Conservation (phyloP, 2,113 vertebrate species). For the Ia io region DNA sequence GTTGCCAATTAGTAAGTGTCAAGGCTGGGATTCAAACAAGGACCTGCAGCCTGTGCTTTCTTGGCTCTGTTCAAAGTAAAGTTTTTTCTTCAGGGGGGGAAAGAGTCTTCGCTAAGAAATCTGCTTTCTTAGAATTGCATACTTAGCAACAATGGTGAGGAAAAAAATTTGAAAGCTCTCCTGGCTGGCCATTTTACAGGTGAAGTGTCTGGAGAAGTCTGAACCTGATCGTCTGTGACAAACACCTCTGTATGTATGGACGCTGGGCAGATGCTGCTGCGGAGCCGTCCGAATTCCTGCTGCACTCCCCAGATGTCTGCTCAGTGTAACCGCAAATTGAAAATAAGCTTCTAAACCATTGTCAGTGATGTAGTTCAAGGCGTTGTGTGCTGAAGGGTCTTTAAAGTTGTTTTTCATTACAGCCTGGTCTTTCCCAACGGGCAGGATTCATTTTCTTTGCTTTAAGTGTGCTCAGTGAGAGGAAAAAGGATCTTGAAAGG, state of each 20-base stretch:
- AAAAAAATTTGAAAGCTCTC: not conserved
- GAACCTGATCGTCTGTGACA: constrained; percentile 13
- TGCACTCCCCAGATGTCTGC: not conserved
- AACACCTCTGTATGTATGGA: not conserved
- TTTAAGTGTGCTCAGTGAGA: constrained; percentile 23
- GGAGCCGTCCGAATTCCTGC: constrained; percentile 1
- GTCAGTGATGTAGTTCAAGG: constrained; percentile 42
- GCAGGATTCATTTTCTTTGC: constrained; percentile 18
- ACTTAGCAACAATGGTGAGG: constrained; percentile 29
- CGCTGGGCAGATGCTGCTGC: not conserved
- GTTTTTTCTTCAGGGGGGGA: not conserved
- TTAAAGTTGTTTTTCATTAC: constrained; percentile 54
- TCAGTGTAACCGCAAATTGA: constrained; percentile 63
- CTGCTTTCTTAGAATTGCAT: constrained; percentile 43
- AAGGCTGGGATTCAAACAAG: not conserved
- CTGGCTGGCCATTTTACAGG: not conserved
- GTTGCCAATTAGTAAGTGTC: not conserved
- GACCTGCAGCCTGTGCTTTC: not conserved
- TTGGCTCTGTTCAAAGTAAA: constrained; percentile 15
- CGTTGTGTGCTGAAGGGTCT: constrained; percentile 59
- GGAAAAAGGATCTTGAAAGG: not conserved
- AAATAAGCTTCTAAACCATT: constrained; percentile 52
- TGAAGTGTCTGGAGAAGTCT: constrained; percentile 3
- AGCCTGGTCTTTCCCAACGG: constrained; percentile 41
- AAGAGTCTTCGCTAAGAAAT: constrained; percentile 13